A percentile compares a stretch with the other conserved stretches of the same genome.
Conservation (phyloP, 2,113 vertebrate species). For the Thalassoma bifasciatum region DNA sequence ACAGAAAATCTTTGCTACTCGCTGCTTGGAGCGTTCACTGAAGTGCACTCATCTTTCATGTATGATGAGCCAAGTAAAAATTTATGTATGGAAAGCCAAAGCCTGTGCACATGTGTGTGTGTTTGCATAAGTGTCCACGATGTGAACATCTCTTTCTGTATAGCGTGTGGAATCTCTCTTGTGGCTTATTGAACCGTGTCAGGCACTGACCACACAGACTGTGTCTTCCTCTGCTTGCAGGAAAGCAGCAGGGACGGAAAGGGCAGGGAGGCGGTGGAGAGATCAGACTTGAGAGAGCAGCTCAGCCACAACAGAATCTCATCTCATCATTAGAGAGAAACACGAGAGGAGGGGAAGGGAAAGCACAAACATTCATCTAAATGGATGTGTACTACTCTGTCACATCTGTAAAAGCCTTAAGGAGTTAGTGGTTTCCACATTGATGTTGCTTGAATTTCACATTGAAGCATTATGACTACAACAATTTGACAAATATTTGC, state of each 20-base stretch:
- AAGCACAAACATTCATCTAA: constrained; percentile 1
- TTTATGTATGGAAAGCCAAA: constrained; percentile 12
- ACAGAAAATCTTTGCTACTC: constrained; percentile 1
- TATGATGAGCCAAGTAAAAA: constrained; percentile 17
- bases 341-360: not conserved
- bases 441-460: not conserved
- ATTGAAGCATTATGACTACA: not conserved
- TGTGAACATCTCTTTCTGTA: not conserved
- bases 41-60: constrained; percentile 48
- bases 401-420: constrained; percentile 11
- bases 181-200: constrained; percentile 44
- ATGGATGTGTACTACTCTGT: not conserved
- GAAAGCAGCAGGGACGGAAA: constrained; percentile 5
- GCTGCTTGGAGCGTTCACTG: constrained; percentile 13
- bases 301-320: constrained; percentile 2
- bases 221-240: constrained; percentile 7
- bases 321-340: not conserved
- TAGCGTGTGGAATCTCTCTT: constrained; percentile 10
- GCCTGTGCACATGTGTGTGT: not conserved
- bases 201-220: constrained; percentile 3
- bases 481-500: not conserved
- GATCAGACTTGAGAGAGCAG: constrained; percentile 20
- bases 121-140: not conserved
- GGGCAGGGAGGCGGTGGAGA: not conserved
- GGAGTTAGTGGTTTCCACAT: constrained; percentile 17